A percentile compares a stretch with the other conserved stretches of the same genome.
These are phyloP conservation scores for Zingel zingel DNA, from an alignment of 2,113 vertebrate species.

Conservation along the genomic window DNA sequence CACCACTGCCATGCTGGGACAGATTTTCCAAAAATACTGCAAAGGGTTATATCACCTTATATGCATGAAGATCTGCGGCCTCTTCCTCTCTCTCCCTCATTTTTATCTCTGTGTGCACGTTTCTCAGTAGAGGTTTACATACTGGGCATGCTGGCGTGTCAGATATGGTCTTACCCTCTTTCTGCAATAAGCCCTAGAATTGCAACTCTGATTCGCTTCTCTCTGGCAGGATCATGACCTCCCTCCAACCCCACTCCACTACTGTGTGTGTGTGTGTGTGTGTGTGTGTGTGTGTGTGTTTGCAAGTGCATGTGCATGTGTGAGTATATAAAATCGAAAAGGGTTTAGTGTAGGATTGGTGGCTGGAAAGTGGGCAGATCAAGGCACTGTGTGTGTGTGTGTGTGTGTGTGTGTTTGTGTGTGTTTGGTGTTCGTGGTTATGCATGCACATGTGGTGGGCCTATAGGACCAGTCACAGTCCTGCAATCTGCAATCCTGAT, in stretches of 20 bases:
- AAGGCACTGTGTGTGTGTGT: slow-evolving; percentile 30
- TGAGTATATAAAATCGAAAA: slow-evolving; percentile 63
- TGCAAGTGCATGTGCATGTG: slow-evolving; percentile 40
- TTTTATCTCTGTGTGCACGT: neutral
- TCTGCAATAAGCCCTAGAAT: slow-evolving; percentile 77
- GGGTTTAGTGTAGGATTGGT: slow-evolving; percentile 71
- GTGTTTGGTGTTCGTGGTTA: slow-evolving; percentile 39
- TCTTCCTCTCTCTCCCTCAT: too few species aligned
- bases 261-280: slow-evolving; percentile 31
- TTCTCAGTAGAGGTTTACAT: slow-evolving; percentile 60
- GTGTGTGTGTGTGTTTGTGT: slow-evolving; percentile 8
- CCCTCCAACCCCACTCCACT: slow-evolving; percentile 28
- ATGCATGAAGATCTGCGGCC: slow-evolving; percentile 30
- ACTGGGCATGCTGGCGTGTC: slow-evolving; percentile 68
- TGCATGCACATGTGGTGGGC: slow-evolving; percentile 29
- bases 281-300: slow-evolving; percentile 29
- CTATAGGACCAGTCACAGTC: slow-evolving; percentile 53
- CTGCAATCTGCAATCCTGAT: slow-evolving; percentile 73
- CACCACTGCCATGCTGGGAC: slow-evolving; percentile 66
- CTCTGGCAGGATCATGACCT: slow-evolving; percentile 76
- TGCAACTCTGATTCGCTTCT: slow-evolving; percentile 78
- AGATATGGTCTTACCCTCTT: slow-evolving; percentile 82
- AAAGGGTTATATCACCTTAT: slow-evolving; percentile 61
- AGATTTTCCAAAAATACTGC: slow-evolving; percentile 79
- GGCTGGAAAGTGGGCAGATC: slow-evolving; percentile 59